Conservation (phyloP, 2,113 vertebrate species). For the Micromys minutus region DNA sequence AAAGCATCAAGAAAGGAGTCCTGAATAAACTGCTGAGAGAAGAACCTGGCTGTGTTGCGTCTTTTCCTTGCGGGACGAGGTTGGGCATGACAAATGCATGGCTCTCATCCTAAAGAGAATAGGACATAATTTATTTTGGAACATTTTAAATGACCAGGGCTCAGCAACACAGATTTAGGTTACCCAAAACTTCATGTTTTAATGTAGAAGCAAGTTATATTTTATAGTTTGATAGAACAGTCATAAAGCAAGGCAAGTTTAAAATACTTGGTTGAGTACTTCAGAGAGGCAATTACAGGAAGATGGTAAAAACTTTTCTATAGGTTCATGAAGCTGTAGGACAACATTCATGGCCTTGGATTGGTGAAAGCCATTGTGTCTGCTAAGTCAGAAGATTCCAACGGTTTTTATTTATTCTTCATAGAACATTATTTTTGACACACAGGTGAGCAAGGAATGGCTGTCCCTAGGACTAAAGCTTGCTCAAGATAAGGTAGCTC, state of each 20-base stretch:
- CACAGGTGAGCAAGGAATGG: not conserved
- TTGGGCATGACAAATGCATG: too few relatives aligned
- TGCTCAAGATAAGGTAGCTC: not conserved
- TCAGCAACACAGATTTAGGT: not conserved
- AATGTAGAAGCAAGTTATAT: not conserved
- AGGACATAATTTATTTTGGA: not conserved
- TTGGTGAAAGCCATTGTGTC: not conserved
- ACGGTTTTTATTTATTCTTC: not conserved
- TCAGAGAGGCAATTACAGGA: not conserved
- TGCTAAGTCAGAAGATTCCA: not conserved
- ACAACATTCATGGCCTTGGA: not conserved
- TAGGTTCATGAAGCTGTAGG: not conserved
- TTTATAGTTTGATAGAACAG: not conserved
- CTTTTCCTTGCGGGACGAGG: too few relatives aligned
- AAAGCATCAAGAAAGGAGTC: too few relatives aligned
- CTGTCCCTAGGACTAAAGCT: not conserved
- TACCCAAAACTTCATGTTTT: not conserved
- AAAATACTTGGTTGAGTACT: not conserved
- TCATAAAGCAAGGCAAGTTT: not conserved
- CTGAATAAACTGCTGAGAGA: too few relatives aligned
- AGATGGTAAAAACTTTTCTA: not conserved
- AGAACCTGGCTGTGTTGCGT: too few relatives aligned
- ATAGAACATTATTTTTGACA: not conserved
- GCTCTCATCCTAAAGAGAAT: not conserved
- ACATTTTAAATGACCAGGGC: not conserved